These are phyloP conservation scores for Vimba vimba DNA, from an alignment of 2,113 vertebrate genomes.

Conservation along the genomic window DNA sequence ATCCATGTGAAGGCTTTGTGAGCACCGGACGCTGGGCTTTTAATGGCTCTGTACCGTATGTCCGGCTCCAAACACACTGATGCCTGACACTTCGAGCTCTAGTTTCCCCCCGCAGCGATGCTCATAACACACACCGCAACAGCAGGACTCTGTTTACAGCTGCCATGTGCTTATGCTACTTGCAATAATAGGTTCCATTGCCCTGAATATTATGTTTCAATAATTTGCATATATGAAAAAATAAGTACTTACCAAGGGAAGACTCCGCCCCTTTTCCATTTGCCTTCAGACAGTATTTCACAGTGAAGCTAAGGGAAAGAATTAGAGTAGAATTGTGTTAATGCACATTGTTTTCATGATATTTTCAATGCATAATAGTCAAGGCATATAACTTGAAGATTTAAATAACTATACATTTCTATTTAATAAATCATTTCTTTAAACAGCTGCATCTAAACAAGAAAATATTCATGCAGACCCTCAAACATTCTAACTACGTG, in stretches of 20 bases:
- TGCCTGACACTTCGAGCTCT: conserved; percentile 25
- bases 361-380: background rate
- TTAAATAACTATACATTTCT: background rate
- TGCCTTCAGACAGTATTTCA: conserved; percentile 93
- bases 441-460: background rate
- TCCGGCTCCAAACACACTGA: conserved; percentile 33
- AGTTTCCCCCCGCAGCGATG: background rate
- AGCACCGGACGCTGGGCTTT: conserved; percentile 32
- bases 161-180: background rate
- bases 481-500: background rate
- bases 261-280: conserved; percentile 82
- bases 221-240: background rate
- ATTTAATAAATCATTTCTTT: background rate
- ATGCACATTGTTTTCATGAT: background rate
- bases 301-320: conserved; percentile 82
- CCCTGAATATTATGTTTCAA: background rate
- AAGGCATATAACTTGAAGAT: background rate
- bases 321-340: conserved; percentile 14
- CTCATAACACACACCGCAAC: conserved; percentile 39
- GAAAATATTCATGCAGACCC: background rate
- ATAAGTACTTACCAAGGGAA: conserved; percentile 80
- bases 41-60: conserved; percentile 3
- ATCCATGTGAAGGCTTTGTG: conserved; percentile 20
- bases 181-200: background rate
- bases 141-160: conserved; percentile 34